Conservation (phyloP, 2,888 invertebrate species). For the Meiosimyza platycephala region DNA sequence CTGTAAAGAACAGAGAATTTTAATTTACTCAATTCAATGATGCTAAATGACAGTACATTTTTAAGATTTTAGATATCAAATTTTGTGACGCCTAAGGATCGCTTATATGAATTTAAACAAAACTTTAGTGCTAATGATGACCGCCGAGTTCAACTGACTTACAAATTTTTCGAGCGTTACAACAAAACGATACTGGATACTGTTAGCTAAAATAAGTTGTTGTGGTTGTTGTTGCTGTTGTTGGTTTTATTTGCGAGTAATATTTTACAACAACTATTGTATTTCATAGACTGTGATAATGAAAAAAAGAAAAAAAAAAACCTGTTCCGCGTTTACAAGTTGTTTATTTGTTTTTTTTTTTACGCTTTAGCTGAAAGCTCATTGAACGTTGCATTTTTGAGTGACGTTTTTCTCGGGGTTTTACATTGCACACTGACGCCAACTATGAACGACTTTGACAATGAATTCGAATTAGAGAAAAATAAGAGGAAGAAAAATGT, state of each 20-base stretch:
- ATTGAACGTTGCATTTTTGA: conserved; percentile 32
- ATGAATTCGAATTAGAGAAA: conserved; percentile 43
- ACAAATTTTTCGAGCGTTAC: too few species aligned
- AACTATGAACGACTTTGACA: conserved; percentile 53
- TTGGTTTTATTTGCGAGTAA: background rate
- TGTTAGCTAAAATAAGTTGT: too few species aligned
- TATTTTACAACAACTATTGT: conserved; percentile 8
- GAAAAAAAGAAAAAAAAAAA: background rate
- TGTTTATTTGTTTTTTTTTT: conserved; percentile 33
- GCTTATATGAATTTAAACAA: too few species aligned
- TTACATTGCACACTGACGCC: conserved; percentile 12
- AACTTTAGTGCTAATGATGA: too few species aligned
- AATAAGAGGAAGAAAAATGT: background rate
- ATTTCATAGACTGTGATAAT: conserved; percentile 25
- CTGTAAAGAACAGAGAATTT: too few species aligned
- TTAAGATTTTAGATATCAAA: too few species aligned
- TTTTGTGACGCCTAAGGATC: too few species aligned
- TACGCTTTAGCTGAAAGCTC: conserved; percentile 41
- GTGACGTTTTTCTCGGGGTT: conserved; percentile 39
- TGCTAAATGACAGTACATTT: too few species aligned
- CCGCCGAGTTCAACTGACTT: too few species aligned
- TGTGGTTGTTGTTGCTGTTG: too few species aligned
- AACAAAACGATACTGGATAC: too few species aligned
- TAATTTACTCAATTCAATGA: too few species aligned
- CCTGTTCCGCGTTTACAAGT: conserved; percentile 33